Evolutionary conservation across 2,888 invertebrate genomes (phyloP), one percentile per base, ranked within the genome.

Genomic region (Catocala nupta): DNA sequence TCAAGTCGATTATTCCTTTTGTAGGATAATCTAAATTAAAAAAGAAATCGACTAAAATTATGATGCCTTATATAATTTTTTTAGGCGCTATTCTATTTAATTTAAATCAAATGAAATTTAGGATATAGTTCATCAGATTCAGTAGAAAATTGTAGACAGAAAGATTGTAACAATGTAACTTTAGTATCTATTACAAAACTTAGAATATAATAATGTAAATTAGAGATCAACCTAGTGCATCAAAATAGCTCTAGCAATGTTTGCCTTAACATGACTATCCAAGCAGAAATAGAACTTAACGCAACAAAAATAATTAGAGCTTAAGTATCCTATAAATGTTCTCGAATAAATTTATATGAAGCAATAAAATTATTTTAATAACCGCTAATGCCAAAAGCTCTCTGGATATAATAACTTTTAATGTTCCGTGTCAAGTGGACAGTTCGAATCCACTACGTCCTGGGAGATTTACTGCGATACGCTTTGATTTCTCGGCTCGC

Each of bases 401-500:
- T 71, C 72, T 76, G 81, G 84, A 85, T 87, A 88, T 90, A 88
- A 90, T 88, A 87, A 89, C 84, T 84, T 84, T 87, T 88, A 90
- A 90, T 89, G 86, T 82, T 69, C 87, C 89, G 83, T 90, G 86
- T 86, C 90, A 89, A 91, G 89, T 89, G 89, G 91, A 89, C 93
- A 90, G 87, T 84, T 86, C 73, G 80, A 86, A 90, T 89, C 89
- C 88, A 84, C 85, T 75, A 80, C 84, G 87, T 84, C 84, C 84
- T 73, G 74, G 69, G 82, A 92, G 92, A 94, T 94, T 93, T 92
- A 92, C 86, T 84, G 85, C 86, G 89, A 84, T 78, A 92, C 91
- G 90, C 87, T 91, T 90, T 90, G 88, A 92, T 90, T 89, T 88
- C 81, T 85, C 80, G 78, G 87, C 83, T 78, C 72, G 78, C 80